phyloP scores from a whole-genome alignment of 2,113 vertebrate genomes.

The Chelonoidis abingdonii region DNA sequence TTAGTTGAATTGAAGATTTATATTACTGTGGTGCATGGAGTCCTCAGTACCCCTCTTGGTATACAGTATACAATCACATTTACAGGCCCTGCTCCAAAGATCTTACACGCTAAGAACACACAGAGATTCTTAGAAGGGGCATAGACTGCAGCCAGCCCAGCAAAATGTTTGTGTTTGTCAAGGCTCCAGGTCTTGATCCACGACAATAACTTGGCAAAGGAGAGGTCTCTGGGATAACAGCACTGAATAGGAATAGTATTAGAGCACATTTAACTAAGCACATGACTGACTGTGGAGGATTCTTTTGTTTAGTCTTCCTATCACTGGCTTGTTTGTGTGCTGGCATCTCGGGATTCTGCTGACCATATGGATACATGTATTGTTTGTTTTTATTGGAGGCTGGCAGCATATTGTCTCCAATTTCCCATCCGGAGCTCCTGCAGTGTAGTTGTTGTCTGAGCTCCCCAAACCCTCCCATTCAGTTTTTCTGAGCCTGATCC shows the following conservation, averaged over 20 bases:
- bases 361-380: background rate
- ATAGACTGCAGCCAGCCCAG: background rate
- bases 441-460: background rate
- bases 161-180: background rate
- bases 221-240: background rate
- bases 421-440: background rate
- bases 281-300: background rate
- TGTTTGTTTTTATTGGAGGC: background rate
- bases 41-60: background rate
- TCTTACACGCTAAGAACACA: background rate
- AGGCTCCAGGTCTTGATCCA: background rate
- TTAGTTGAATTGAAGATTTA: background rate
- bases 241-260: background rate
- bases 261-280: background rate
- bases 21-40: background rate
- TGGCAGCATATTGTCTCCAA: background rate
- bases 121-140: too few relatives aligned
- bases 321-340: background rate
- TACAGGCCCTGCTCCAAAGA: background rate
- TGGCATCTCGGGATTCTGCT: background rate
- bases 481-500: background rate
- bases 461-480: background rate
- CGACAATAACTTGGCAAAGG: background rate
- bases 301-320: too few relatives aligned
- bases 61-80: background rate